Percentiles rank a stretch among this genome's conserved stretches.
Evolutionary conservation across 2,113 vertebrate species (phyloP).

Genomic region (Nerophis lumbriciformis): DNA sequence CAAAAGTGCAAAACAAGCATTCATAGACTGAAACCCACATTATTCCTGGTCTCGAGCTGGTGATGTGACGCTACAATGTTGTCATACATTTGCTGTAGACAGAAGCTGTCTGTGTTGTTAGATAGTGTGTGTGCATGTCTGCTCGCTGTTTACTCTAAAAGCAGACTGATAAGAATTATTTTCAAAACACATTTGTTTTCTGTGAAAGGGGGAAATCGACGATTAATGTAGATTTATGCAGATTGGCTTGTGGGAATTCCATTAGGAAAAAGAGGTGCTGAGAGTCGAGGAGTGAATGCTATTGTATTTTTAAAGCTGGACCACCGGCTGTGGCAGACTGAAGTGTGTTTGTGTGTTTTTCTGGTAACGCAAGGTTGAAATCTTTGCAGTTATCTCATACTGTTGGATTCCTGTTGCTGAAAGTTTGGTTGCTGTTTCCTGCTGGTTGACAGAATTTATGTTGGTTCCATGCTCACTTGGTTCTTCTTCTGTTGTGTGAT

Average conservation of each 20-base stretch:
- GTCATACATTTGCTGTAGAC: constrained; percentile 16
- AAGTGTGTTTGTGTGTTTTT: constrained; percentile 20
- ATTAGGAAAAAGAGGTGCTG: constrained; percentile 52
- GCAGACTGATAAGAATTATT: constrained; percentile 27
- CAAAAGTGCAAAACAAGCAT: too few species aligned
- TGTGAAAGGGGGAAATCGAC: constrained; percentile 31
- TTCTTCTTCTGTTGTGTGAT: constrained; percentile 2
- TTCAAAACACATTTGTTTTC: constrained; percentile 55
- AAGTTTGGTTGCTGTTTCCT: constrained; percentile 21
- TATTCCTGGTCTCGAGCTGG: constrained; percentile 4
- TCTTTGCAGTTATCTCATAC: constrained; percentile 17
- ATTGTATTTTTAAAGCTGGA: constrained; percentile 48
- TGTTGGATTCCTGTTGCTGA: constrained; percentile 25
- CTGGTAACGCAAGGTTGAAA: constrained; percentile 34
- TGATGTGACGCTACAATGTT: constrained; percentile 1
- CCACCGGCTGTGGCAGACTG: constrained; percentile 23
- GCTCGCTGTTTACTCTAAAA: constrained; percentile 25
- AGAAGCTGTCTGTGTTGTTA: constrained; percentile 8
- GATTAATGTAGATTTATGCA: constrained; percentile 64
- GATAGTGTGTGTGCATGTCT: not conserved
- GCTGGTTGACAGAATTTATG: constrained; percentile 32
- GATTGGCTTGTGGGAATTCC: constrained; percentile 53
- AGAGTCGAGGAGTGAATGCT: constrained; percentile 57
- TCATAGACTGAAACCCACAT: not conserved
- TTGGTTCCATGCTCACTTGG: constrained; percentile 14